Base-by-base conservation (phyloP, 1,140 invertebrate genomes). In the Nymphalis io region DNA sequence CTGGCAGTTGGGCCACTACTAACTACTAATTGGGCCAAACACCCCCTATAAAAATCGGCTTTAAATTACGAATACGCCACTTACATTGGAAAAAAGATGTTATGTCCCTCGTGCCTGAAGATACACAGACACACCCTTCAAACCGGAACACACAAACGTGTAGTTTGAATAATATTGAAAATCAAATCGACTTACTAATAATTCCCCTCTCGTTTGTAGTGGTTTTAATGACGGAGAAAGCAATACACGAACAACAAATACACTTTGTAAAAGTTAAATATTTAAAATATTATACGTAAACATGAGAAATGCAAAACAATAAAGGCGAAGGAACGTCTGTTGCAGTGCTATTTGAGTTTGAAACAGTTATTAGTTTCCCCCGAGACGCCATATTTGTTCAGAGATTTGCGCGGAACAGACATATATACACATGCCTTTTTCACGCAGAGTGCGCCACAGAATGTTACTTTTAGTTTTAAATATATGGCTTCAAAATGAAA, bases 331-430 rank as follows among this genome's bases (percentile, higher is more conserved):
- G 27, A 58, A 57, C 42, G 59, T 60, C 59, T 60, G 59, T 60
- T 53, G 48, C 48, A 20, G 44, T 46, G 48, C 48, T 57, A 61
- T 68, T 68, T 61, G 67, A 68, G 48, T 68, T 68, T 39, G 38
- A 5, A 68, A 68, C 67, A 42, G 67, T 68, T 61, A 61, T 55
- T 60, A 68, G 67, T 61, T 68, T 67, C 64, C 55, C 63, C 38
- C 48, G 51, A 57, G 63, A 66, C 51, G 63, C 63, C 51, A 55
- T 68, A 42, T 69, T 62, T 62, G 67, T 42, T 61, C 13, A 55
- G 46, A 39, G 67, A 62, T 69, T 69, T 69, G 59, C 51, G 27
- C 48, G 48, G 48, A 53, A 53, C 18, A 53, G 55, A 44, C 51
- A 58, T 46, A 20, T 20, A 58, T 42, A 48, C 39, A 58, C 21